Evolutionary conservation across 2,113 vertebrate species (phyloP).

Genomic region (Eurypyga helias): DNA sequence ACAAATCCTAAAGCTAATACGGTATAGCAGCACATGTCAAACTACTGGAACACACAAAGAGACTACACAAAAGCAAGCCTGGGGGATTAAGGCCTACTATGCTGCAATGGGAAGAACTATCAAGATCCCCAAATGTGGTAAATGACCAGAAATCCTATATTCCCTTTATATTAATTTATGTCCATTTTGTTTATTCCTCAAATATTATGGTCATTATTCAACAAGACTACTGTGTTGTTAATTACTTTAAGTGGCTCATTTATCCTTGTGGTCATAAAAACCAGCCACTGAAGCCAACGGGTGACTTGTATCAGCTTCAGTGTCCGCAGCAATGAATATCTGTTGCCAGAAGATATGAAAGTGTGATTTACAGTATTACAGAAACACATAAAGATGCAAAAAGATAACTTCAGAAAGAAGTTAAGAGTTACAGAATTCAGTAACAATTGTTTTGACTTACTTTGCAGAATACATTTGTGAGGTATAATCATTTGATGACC

Average conservation of each 20-base stretch:
- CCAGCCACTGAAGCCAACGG: background rate
- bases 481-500: constrained; percentile 84
- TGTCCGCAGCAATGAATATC: background rate
- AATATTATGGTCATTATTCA: background rate
- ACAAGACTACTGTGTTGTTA: background rate
- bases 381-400: background rate
- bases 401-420: background rate
- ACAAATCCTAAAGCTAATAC: background rate
- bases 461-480: constrained; percentile 86
- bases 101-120: background rate
- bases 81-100: background rate
- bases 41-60: background rate
- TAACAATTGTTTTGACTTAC: constrained; percentile 75
- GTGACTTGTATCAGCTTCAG: background rate
- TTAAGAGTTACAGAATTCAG: background rate
- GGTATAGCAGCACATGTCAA: accelerated
- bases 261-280: background rate
- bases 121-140: background rate
- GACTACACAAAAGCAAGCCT: background rate
- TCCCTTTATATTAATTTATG: background rate
- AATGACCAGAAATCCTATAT: background rate
- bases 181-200: background rate
- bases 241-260: background rate
- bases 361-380: background rate
- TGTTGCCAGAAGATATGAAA: background rate